A percentile compares a stretch with the other conserved stretches of the same genome.
Evolutionary conservation across 30 jellyfish, hydroid and myxozoan species (phyloP).

Genomic region (Hydra vulgaris): DNA sequence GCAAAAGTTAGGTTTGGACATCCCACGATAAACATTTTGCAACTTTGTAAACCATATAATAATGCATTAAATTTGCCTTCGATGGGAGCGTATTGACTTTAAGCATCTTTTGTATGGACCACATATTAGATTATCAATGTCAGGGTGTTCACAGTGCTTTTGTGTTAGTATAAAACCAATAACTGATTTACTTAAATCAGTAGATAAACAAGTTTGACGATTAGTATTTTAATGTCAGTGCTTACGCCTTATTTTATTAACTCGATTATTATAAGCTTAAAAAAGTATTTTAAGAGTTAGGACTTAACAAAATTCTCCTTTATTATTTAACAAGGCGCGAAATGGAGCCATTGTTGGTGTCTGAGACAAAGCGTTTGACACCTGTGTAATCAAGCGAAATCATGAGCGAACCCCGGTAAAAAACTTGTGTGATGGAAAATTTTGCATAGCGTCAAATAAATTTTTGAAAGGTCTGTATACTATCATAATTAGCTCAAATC

Average conservation of each 20-base stretch:
- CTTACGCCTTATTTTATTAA: constrained; percentile 24
- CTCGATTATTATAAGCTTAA: constrained; percentile 13
- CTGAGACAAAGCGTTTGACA: constrained; percentile 46
- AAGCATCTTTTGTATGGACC: constrained; percentile 32
- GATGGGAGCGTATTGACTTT: constrained; percentile 44
- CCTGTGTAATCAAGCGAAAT: too few species aligned
- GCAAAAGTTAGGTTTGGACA: constrained; percentile 30
- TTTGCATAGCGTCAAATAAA: constrained; percentile 14
- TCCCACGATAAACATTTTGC: constrained; percentile 36
- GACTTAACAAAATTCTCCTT: too few species aligned
- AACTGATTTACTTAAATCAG: constrained; percentile 51
- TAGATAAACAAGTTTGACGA: constrained; percentile 45
- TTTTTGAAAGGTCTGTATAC: constrained; percentile 22
- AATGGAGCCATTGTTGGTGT: too few species aligned
- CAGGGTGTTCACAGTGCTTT: constrained; percentile 41
- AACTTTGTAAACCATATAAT: constrained; percentile 26
- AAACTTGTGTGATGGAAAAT: too few species aligned
- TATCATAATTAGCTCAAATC: constrained; percentile 32
- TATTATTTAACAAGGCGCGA: too few species aligned
- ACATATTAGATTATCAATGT: constrained; percentile 14
- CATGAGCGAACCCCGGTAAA: constrained; percentile 52
- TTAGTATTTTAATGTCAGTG: constrained; percentile 19
- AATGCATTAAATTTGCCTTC: constrained; percentile 49
- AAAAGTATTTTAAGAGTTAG: background rate
- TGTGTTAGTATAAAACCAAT: constrained; percentile 43